Evolutionary conservation across 2,888 invertebrate genomes (phyloP).

Genomic region (Caenorhabditis doughertyi): DNA sequence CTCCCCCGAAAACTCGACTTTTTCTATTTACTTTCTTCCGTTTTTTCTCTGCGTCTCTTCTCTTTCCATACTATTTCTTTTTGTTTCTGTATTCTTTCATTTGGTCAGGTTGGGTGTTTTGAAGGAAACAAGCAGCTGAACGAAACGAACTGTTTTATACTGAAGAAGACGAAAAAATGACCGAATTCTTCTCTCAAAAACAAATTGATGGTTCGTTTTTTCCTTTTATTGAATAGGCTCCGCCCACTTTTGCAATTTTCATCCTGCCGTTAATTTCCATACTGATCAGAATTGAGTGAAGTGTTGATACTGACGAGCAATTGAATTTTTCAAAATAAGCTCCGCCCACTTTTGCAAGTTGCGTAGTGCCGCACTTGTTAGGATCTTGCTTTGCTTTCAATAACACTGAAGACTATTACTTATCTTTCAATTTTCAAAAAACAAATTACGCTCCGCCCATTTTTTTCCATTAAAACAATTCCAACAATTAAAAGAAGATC

Average conservation of each 20-base stretch:
- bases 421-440: too few relatives aligned
- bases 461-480: too few relatives aligned
- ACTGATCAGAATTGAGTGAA: too few relatives aligned
- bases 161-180: constrained; percentile 35
- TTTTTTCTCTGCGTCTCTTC: constrained; percentile 18
- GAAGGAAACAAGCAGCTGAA: neutral
- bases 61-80: neutral
- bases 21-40: constrained; percentile 13
- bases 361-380: too few relatives aligned
- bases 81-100: neutral
- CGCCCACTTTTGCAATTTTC: too few relatives aligned
- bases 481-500: too few relatives aligned
- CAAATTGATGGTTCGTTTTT: constrained; percentile 69
- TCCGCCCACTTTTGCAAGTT: too few relatives aligned
- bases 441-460: neutral
- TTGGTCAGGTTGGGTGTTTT: neutral
- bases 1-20: constrained; percentile 5
- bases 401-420: too few relatives aligned
- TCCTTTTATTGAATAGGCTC: neutral
- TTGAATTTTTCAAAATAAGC: neutral
- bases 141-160: neutral
- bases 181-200: constrained; percentile 65
- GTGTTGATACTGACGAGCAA: too few relatives aligned
- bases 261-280: too few relatives aligned
- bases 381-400: too few relatives aligned